Conservation (phyloP, 2,113 vertebrate species). For the Callionymus lyra region DNA sequence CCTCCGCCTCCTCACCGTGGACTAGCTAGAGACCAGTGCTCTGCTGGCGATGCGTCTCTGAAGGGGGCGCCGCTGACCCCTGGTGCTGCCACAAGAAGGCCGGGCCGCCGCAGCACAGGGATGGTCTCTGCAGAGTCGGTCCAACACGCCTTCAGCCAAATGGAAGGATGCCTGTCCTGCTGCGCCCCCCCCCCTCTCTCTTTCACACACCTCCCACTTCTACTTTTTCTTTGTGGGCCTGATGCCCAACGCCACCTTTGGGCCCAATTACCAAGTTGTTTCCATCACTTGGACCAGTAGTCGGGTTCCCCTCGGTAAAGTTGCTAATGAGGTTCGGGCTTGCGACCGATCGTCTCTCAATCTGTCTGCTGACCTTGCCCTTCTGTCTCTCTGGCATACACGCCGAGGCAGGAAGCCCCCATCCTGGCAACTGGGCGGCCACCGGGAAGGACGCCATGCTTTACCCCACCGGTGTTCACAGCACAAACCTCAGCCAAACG, state of each 20-base stretch:
- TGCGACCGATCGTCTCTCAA: constrained; percentile 58
- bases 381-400: constrained; percentile 61
- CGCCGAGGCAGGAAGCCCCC: constrained; percentile 35
- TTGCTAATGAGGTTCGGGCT: constrained; percentile 67
- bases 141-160: constrained; percentile 68
- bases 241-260: constrained; percentile 70
- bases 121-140: constrained; percentile 25
- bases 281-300: constrained; percentile 47
- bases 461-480: constrained; percentile 41
- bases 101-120: constrained; percentile 13
- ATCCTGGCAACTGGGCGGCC: constrained; percentile 34
- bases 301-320: constrained; percentile 48
- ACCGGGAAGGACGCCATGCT: constrained; percentile 59
- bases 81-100: constrained; percentile 20
- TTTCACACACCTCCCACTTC: constrained; percentile 16
- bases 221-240: constrained; percentile 44
- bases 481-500: constrained; percentile 30
- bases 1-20: not conserved
- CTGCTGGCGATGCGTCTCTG: constrained; percentile 1
- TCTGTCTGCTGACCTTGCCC: constrained; percentile 67
- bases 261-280: constrained; percentile 67
- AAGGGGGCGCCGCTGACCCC: constrained; percentile 24
- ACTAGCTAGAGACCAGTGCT: no score
- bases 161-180: constrained; percentile 56
- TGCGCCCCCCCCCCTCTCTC: constrained; percentile 4